Evolutionary conservation across 2,888 invertebrate genomes (phyloP), one percentile per base, ranked within the genome.

Genomic region (Pediacus dermestoides): DNA sequence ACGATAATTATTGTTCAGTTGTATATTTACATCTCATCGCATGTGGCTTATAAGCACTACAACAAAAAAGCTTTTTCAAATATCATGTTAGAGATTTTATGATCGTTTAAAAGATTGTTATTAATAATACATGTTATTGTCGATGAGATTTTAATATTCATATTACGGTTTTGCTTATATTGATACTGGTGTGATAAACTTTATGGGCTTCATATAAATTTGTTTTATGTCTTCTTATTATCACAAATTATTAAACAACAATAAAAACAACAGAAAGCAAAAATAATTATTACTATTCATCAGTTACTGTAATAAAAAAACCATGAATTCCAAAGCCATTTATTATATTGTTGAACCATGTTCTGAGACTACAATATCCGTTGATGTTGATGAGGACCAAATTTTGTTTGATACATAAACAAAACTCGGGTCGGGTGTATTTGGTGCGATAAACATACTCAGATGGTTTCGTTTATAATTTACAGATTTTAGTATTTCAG

Each of bases 391-490:
- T 64, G 63, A 63, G 62, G 59, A 60, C 64, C 64, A 63, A 64
- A 64, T 65, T 64, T 66, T 62, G 57, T 58, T 48, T 50, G 52
- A 46, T 58, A 56, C 53, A 59, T 62, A 65, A 59, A 64, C 64
- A 66, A 54, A 57, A 55, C 55, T 53, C 53, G 57, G 55, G 21
- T 18, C 6, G n/a, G 21, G 21, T 7, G 21, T 57, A 57, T 61
- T 58, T 61, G 57, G 54, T 56, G 58, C 52, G 57, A 58, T 64
- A 64, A 64, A 63, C 64, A 64, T 54, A 53, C 55, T 57, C 58
- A 60, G 58, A 60, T 59, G 57, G 59, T 58, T 58, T 52, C 55
- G 66, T 66, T 66, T 67, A 66, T 62, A 63, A 58, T 58, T 61
- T 59, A 52, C 53, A 50, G 57, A 53, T 61, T 63, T 63, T 63